Percentiles rank a stretch among this genome's conserved stretches.
These are phyloP conservation scores for Ploceus nigricollis DNA, from an alignment of 2,113 vertebrate genomes.

Conservation along the genomic window DNA sequence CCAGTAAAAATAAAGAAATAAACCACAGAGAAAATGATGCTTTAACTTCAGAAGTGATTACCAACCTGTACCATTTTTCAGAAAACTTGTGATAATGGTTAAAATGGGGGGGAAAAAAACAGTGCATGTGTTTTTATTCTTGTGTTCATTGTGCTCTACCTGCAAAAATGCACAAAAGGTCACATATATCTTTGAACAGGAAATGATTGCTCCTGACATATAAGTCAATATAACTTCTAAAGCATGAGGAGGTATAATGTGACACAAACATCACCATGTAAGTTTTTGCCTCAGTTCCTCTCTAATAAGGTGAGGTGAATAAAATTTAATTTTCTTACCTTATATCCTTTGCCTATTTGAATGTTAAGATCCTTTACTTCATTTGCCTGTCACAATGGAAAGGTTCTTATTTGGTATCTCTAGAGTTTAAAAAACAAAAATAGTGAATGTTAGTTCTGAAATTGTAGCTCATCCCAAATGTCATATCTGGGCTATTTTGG, in stretches of 20 bases:
- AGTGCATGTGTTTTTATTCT: neutral
- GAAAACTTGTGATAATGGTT: neutral
- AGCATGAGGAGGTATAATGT: neutral
- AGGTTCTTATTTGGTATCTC: neutral
- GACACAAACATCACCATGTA: neutral
- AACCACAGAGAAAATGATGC: neutral
- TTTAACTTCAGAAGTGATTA: neutral
- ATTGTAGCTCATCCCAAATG: neutral
- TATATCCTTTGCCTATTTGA: neutral
- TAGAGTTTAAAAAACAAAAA: neutral
- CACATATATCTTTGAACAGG: neutral
- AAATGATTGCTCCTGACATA: slow-evolving; percentile 25
- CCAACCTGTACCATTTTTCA: neutral
- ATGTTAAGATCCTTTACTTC: neutral
- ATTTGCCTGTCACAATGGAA: neutral
- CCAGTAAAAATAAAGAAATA: neutral
- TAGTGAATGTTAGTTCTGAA: neutral
- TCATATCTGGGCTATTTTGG: neutral
- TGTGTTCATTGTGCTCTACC: neutral
- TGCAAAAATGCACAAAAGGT: slow-evolving; percentile 5
- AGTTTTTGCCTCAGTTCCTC: neutral
- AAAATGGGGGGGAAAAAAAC: neutral
- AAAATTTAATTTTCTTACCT: neutral
- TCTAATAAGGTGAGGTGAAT: neutral
- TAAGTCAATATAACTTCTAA: neutral